Evolutionary conservation across 92 coral and sea anemone species (phyloP).

Genomic region (Galaxea fascicularis): DNA sequence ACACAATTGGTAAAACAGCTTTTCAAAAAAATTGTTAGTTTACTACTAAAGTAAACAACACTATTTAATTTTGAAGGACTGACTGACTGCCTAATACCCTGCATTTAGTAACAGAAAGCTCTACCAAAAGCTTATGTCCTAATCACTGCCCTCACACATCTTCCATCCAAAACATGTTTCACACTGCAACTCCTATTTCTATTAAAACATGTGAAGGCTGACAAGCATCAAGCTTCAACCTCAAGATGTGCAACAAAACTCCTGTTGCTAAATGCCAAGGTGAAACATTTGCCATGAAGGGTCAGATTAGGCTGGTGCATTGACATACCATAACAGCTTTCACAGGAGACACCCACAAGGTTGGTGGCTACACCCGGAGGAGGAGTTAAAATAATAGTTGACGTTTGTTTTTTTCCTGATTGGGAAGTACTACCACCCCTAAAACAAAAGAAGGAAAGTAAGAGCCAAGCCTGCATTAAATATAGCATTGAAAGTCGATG

Average conservation of each 20-base stretch:
- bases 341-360: slow-evolving; percentile 94
- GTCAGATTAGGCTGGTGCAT: background rate
- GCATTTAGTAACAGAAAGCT: too few species aligned
- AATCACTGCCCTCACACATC: too few species aligned
- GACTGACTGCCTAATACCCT: too few species aligned
- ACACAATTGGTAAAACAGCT: background rate
- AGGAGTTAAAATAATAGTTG: slow-evolving; percentile 90
- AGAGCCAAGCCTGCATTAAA: background rate
- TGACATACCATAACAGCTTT: slow-evolving; percentile 97
- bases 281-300: background rate
- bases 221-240: too few species aligned
- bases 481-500: background rate
- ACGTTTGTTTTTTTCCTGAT: slow-evolving; percentile 95
- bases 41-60: background rate
- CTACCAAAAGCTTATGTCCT: too few species aligned
- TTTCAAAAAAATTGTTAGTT: background rate
- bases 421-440: slow-evolving; percentile 60
- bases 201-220: too few species aligned
- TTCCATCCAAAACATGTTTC: background rate
- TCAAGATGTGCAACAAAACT: too few species aligned
- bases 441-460: background rate
- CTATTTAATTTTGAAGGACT: too few species aligned
- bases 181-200: background rate
- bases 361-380: slow-evolving; percentile 97
- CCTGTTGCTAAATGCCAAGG: background rate